Evolutionary conservation across 30 jellyfish, hydroid and myxozoan species (phyloP).

Genomic region (Cassiopea xamachana): DNA sequence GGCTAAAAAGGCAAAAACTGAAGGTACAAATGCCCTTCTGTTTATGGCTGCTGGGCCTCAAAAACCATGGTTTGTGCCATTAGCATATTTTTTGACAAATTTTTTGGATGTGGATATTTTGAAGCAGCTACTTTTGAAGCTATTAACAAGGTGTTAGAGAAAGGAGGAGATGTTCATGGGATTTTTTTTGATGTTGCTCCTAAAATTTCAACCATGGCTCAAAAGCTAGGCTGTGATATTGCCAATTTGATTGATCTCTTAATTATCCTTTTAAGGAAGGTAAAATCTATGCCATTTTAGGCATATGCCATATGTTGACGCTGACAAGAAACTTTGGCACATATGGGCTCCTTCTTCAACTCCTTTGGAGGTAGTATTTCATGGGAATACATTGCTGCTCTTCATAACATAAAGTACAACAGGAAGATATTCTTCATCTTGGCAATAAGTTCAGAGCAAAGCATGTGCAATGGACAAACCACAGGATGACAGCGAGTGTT

Average conservation of each 20-base stretch:
- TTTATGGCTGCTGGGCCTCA: conserved; percentile 13
- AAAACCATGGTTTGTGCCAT: conserved; percentile 46
- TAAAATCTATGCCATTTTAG: background rate
- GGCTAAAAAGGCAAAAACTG: conserved; percentile 44
- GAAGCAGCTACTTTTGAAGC: conserved; percentile 22
- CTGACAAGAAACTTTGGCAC: background rate
- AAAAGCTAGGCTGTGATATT: conserved; percentile 40
- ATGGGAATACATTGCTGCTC: conserved; percentile 32
- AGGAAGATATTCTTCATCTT: conserved; percentile 57
- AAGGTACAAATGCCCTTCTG: conserved; percentile 36
- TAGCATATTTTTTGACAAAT: conserved; percentile 50
- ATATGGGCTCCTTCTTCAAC: background rate
- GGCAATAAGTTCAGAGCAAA: conserved; percentile 43
- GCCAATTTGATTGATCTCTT: background rate
- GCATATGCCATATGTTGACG: conserved; percentile 39
- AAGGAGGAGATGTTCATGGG: conserved; percentile 18
- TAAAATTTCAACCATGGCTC: conserved; percentile 38
- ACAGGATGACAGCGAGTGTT: conserved; percentile 51
- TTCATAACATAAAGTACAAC: conserved; percentile 19
- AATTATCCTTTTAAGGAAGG: background rate
- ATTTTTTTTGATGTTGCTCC: conserved; percentile 59
- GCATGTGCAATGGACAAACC: conserved; percentile 64
- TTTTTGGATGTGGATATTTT: background rate
- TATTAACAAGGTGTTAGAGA: conserved; percentile 5
- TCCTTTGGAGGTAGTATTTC: conserved; percentile 32